phyloP scores from a whole-genome alignment of 1,140 invertebrate species.

The Maconellicoccus hirsutus region DNA sequence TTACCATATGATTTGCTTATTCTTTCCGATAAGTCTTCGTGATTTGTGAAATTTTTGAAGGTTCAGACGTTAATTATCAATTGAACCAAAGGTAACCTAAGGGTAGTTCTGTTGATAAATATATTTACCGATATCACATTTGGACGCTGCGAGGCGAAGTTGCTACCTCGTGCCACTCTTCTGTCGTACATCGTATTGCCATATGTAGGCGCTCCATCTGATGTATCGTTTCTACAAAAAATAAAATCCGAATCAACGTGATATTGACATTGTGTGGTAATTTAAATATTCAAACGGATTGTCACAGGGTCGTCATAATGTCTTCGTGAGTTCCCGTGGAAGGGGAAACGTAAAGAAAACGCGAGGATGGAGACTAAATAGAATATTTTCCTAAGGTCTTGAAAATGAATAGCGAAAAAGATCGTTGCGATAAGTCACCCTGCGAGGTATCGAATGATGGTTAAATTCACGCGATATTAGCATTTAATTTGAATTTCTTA shows the following conservation, averaged over 20 bases:
- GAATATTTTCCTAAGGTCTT: not conserved
- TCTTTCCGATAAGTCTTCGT: not conserved
- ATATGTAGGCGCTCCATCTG: conserved; percentile 38
- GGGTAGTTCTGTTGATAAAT: not conserved
- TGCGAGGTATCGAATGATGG: not conserved
- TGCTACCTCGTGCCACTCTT: conserved; percentile 67
- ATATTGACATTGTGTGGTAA: too few species aligned
- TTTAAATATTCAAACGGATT: too few species aligned
- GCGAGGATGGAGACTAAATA: too few species aligned
- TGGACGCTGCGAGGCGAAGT: conserved; percentile 39
- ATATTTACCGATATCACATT: not conserved
- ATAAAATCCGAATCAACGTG: not conserved
- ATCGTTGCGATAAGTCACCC: not conserved
- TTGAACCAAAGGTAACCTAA: not conserved
- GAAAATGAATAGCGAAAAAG: not conserved
- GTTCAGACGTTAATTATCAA: too few species aligned
- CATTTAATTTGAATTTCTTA: conserved; percentile 4
- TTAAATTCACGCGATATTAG: not conserved
- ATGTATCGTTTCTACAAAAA: not conserved
- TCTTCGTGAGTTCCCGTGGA: too few species aligned
- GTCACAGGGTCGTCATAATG: too few species aligned
- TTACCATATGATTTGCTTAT: not conserved
- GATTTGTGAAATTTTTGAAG: not conserved
- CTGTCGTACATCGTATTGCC: conserved; percentile 77
- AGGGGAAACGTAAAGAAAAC: too few species aligned